A percentile compares a stretch with the other conserved stretches of the same genome.
Conservation (phyloP, 1,140 invertebrate genomes). For the Zeugodacus cucurbitae region DNA sequence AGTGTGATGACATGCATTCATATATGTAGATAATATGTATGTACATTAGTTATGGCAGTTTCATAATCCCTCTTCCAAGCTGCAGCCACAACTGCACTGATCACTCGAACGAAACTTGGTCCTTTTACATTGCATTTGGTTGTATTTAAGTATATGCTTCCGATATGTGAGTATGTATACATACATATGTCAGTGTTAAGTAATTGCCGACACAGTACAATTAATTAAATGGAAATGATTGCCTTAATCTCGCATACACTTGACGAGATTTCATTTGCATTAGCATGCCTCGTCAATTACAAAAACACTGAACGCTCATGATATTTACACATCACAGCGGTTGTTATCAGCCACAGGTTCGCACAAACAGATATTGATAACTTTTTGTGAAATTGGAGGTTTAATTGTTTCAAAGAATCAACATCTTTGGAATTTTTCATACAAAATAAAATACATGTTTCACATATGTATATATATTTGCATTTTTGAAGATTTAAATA, state of each 20-base stretch:
- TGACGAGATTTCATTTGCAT: not conserved
- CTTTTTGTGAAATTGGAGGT: too few species aligned
- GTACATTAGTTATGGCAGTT: not conserved
- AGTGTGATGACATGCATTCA: not conserved
- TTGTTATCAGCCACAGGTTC: too few species aligned
- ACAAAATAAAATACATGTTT: too few species aligned
- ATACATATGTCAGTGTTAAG: not conserved
- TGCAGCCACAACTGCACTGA: not conserved
- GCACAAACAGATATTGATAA: too few species aligned
- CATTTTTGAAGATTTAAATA: too few species aligned
- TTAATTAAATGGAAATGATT: conserved; percentile 29
- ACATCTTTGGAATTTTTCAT: too few species aligned
- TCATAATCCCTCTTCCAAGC: not conserved
- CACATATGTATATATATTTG: too few species aligned
- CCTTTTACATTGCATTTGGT: too few species aligned
- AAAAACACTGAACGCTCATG: not conserved
- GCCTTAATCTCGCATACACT: not conserved
- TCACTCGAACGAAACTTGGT: not conserved
- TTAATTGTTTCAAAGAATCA: too few species aligned
- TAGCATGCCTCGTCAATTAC: not conserved
- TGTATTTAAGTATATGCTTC: not conserved
- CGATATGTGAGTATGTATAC: not conserved
- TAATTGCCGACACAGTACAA: conserved; percentile 11
- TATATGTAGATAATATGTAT: not conserved
- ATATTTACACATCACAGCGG: too few species aligned